Percentiles rank a stretch among this genome's conserved stretches.
Conservation (phyloP, 1,140 invertebrate genomes). For the Eciton burchellii region DNA sequence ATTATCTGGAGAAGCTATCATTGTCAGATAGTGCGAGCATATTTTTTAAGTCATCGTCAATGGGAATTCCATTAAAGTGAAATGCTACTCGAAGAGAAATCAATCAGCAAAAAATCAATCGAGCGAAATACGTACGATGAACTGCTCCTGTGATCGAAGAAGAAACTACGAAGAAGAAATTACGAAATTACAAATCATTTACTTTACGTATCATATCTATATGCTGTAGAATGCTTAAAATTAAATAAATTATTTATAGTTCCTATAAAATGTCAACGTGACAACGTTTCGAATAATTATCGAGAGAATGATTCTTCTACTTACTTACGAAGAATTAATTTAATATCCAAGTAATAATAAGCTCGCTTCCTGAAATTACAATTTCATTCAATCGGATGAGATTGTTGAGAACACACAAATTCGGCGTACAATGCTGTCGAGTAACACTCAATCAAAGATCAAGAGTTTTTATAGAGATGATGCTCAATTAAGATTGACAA, state of each 20-base stretch:
- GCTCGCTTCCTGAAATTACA: constrained; percentile 49
- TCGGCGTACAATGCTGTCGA: constrained; percentile 21
- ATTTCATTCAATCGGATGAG: constrained; percentile 63
- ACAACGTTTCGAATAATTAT: too few relatives aligned
- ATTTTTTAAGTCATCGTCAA: constrained; percentile 6
- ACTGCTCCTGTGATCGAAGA: too few relatives aligned
- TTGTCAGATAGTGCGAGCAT: not conserved
- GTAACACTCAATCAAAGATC: constrained; percentile 53
- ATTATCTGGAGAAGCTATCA: constrained; percentile 41
- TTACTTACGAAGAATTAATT: not conserved
- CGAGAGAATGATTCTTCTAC: not conserved
- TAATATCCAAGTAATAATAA: not conserved
- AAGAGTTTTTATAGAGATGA: constrained; percentile 64
- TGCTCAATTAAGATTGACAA: constrained; percentile 74
- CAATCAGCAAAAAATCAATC: too few relatives aligned
- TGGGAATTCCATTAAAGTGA: too few relatives aligned
- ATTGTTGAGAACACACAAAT: constrained; percentile 67
- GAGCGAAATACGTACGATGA: too few relatives aligned
- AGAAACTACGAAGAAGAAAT: too few relatives aligned
- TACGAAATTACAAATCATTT: too few relatives aligned
- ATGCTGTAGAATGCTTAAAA: too few relatives aligned
- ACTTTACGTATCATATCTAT: too few relatives aligned
- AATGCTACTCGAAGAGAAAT: too few relatives aligned
- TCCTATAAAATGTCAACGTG: not conserved
- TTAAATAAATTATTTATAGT: too few relatives aligned